Conservation (phyloP, 2,113 vertebrate species). For the Fukomys damarensis region DNA sequence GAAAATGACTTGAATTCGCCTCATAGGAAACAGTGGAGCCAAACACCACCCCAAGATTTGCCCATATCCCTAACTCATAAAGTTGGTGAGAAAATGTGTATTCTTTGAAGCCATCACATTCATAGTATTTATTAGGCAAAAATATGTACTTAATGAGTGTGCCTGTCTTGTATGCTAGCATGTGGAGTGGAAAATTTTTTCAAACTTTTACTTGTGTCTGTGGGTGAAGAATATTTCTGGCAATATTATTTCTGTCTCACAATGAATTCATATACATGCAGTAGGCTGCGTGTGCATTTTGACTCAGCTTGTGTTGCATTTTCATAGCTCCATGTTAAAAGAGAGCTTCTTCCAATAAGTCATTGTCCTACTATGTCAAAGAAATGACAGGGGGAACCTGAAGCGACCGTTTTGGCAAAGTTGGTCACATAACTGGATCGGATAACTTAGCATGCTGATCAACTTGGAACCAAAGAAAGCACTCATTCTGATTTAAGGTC, state of each 20-base stretch:
- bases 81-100: background rate
- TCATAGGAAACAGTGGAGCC: background rate
- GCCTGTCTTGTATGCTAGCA: background rate
- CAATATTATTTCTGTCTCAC: background rate
- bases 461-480: background rate
- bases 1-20: background rate
- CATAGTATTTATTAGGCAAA: background rate
- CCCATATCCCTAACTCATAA: background rate
- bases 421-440: background rate
- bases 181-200: background rate
- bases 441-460: background rate
- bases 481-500: background rate
- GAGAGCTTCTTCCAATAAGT: background rate
- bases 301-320: background rate
- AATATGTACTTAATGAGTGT: background rate
- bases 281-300: background rate
- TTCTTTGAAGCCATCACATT: background rate
- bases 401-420: background rate
- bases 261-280: background rate
- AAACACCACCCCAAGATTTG: background rate
- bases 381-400: background rate
- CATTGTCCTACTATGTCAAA: background rate
- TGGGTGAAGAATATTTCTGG: background rate
- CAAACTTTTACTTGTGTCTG: background rate
- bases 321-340: background rate